These are phyloP conservation scores for Conopomorpha cramerella DNA, from an alignment of 1,140 invertebrate genomes.

Conservation along the genomic window DNA sequence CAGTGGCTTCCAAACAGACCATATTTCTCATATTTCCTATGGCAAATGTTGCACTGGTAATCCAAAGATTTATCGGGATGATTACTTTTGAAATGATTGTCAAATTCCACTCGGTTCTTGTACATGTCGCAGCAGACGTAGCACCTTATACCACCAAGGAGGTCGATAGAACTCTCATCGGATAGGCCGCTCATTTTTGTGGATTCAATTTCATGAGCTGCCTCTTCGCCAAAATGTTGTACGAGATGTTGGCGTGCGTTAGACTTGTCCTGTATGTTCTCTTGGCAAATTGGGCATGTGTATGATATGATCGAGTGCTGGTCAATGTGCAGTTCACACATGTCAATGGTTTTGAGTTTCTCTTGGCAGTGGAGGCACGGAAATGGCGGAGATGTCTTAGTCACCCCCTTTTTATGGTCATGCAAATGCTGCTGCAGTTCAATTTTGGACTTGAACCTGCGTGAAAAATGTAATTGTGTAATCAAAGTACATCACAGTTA, in stretches of 20 bases:
- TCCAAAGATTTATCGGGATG: constrained; percentile 26
- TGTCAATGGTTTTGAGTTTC: constrained; percentile 8
- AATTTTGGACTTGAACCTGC: constrained; percentile 31
- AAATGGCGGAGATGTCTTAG: too few species aligned
- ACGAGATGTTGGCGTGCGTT: constrained; percentile 26
- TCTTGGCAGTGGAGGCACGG: constrained; percentile 22
- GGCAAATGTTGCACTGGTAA: constrained; percentile 34
- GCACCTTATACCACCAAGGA: constrained; percentile 34
- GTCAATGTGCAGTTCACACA: constrained; percentile 27
- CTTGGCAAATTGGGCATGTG: constrained; percentile 35
- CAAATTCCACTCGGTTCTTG: constrained; percentile 29
- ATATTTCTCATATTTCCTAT: constrained; percentile 35
- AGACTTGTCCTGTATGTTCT: constrained; percentile 18
- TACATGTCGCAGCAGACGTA: constrained; percentile 21
- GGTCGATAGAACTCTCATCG: constrained; percentile 26
- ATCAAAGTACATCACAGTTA: too few species aligned
- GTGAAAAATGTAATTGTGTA: too few species aligned
- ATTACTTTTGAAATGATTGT: constrained; percentile 26
- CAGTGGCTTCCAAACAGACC: constrained; percentile 27
- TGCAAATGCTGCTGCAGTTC: constrained; percentile 31
- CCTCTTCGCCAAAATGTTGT: constrained; percentile 27
- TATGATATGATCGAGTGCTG: constrained; percentile 21
- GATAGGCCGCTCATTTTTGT: constrained; percentile 7
- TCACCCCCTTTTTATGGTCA: constrained; percentile 22
- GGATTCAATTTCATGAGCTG: constrained; percentile 7